Percentiles rank a stretch among this genome's conserved stretches.
Evolutionary conservation across 2,888 invertebrate species (phyloP).

Genomic region (Sycophila texana): DNA sequence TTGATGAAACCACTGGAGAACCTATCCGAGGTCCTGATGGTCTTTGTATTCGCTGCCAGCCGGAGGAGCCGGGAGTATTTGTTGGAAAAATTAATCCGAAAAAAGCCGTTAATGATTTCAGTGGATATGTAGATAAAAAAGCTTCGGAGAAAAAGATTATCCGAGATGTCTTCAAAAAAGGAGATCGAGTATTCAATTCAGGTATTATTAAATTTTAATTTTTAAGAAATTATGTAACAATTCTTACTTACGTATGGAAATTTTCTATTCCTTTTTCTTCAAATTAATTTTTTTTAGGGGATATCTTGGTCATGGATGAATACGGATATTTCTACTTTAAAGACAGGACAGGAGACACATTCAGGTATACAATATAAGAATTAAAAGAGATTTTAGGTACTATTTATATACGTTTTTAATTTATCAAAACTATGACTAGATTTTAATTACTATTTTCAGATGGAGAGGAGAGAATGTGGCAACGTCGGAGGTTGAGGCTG

Average conservation of each 20-base stretch:
- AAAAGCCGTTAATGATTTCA: slow-evolving; percentile 80
- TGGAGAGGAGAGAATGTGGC: slow-evolving; percentile 99
- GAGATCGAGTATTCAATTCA: slow-evolving; percentile 94
- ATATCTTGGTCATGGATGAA: slow-evolving; percentile 92
- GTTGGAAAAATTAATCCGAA: slow-evolving; percentile 83
- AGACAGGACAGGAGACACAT: slow-evolving; percentile 92
- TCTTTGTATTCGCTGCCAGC: slow-evolving; percentile 87
- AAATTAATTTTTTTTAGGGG: slow-evolving; percentile 77
- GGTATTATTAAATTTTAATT: slow-evolving; percentile 67
- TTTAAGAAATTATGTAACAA: no score
- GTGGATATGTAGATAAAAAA: slow-evolving; percentile 83
- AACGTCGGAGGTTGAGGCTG: slow-evolving; percentile 95
- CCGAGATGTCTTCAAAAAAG: slow-evolving; percentile 87
- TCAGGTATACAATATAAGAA: slow-evolving; percentile 75
- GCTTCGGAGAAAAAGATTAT: slow-evolving; percentile 92
- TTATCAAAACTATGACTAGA: not conserved
- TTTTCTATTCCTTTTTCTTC: no score
- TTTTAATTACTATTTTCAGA: slow-evolving; percentile 69
- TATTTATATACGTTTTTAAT: no score
- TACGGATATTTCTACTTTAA: slow-evolving; percentile 95
- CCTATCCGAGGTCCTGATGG: slow-evolving; percentile 79
- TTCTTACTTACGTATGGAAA: no score
- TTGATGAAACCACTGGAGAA: slow-evolving; percentile 81
- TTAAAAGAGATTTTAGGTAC: no score
- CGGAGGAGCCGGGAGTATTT: slow-evolving; percentile 90